Evolutionary conservation across 1,140 invertebrate genomes (phyloP).

Genomic region (Saxidomus purpurata): DNA sequence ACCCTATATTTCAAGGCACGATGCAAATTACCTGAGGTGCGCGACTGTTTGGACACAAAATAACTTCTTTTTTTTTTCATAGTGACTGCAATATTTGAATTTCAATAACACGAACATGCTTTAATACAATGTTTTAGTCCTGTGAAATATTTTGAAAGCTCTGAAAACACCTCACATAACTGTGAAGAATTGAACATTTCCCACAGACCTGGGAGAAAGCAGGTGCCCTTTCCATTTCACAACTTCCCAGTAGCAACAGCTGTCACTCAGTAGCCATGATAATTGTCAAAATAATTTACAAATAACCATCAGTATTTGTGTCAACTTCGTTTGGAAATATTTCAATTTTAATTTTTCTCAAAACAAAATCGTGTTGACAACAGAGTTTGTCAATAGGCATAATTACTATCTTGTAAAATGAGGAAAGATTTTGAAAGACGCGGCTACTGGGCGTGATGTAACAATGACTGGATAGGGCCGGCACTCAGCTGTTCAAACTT

Average conservation of each 20-base stretch:
- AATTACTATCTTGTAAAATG: neutral
- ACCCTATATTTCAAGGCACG: too few species aligned
- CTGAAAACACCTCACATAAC: too few species aligned
- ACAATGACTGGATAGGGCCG: neutral
- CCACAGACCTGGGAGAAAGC: too few species aligned
- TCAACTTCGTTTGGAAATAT: constrained; percentile 1
- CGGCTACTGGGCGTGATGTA: neutral
- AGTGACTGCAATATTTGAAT: too few species aligned
- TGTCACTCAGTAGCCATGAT: neutral
- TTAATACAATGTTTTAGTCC: too few species aligned
- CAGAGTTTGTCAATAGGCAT: neutral
- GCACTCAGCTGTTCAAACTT: neutral
- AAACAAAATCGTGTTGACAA: neutral
- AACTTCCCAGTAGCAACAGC: neutral
- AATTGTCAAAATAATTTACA: constrained; percentile 27
- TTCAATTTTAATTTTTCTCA: constrained; percentile 6
- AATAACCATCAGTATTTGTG: neutral
- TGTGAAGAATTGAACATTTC: too few species aligned
- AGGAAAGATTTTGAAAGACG: neutral
- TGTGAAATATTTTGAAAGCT: too few species aligned
- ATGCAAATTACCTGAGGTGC: too few species aligned
- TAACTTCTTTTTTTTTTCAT: too few species aligned
- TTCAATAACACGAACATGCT: too few species aligned
- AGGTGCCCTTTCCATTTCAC: neutral
- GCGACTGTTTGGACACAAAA: too few species aligned